Evolutionary conservation across 2,113 vertebrate genomes (phyloP), one percentile per base, ranked within the genome.

Genomic region (Solea solea): DNA sequence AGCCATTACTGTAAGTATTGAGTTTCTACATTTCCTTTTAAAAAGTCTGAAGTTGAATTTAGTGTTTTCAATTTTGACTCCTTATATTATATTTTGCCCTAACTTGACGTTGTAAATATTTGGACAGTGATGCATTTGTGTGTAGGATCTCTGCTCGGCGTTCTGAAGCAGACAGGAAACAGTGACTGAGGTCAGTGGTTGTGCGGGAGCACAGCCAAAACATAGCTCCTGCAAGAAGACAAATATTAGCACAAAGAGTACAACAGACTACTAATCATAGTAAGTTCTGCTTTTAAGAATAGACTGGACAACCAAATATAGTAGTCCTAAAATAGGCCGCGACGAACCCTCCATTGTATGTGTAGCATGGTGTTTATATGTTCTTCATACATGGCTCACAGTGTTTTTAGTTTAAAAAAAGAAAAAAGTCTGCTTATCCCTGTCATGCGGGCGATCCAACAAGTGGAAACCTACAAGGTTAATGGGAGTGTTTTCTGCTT

Each of bases 401-500:
- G 21, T 21, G 5, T 34, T 34, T 34, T 34, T 34, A 4, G 34
- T 4, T 4, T 34, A 34, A 34, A 34, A 34, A 34, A 4, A 3
- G 2, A 34, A 34, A 56, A 56, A 56, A 56, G 8, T 2, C 7
- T 6, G 2, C 4, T 11, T 11, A 7, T 44, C 42, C 42, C 4
- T 7, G 7, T 9, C 8, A 39, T 39, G 28, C 21, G 28, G 28
- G 12, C 11, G 8, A 15, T 13, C 54, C 28, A 9, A 15, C 8
- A 4, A 39, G 13, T 56, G 12, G 4, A 40, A 28, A 56, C 27
- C 54, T 56, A n/a, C 16, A 50, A 73, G 68, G 62, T 86, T 77
- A 86, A 88, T 72, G 28, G 21, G 71, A 75, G 64, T 82, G 61
- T 69, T 76, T 78, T 82, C 56, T 83, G 77, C 82, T 77, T 86